These are phyloP conservation scores for Rhagologus leucostigma DNA, from an alignment of 2,113 vertebrate species.

Conservation along the genomic window DNA sequence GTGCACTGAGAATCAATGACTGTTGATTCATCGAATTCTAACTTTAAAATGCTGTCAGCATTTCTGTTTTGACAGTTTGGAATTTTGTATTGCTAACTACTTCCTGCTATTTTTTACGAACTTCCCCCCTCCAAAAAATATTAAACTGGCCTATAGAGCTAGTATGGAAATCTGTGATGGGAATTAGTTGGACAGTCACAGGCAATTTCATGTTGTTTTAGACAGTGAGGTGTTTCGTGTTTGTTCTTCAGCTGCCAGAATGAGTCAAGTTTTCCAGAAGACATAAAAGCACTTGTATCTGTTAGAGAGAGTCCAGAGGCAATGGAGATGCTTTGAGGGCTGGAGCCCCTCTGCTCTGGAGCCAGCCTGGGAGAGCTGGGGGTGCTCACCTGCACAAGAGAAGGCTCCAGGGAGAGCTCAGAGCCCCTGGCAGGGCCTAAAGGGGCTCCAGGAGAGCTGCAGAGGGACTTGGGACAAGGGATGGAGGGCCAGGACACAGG, in stretches of 20 bases:
- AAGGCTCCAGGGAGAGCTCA: not conserved
- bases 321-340: rapidly evolving
- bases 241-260: not conserved
- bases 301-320: not conserved
- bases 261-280: not conserved
- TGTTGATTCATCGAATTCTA: not conserved
- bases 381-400: not conserved
- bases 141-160: not conserved
- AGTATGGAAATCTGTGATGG: not conserved
- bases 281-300: not conserved
- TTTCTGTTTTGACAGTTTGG: not conserved
- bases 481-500: not conserved
- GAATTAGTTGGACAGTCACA: not conserved
- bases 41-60: not conserved
- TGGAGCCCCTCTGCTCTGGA: not conserved
- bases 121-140: rapidly evolving
- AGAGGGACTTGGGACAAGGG: not conserved
- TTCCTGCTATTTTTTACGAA: not conserved
- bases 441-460: not conserved
- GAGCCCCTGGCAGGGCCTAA: not conserved
- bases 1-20: not conserved
- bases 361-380: not conserved
- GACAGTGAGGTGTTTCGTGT: not conserved
- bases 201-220: not conserved
- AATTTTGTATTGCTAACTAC: not conserved